These are phyloP conservation scores for Paralinhomoeus sp. DNA, from an alignment of 2,888 invertebrate species.

Conservation along the genomic window DNA sequence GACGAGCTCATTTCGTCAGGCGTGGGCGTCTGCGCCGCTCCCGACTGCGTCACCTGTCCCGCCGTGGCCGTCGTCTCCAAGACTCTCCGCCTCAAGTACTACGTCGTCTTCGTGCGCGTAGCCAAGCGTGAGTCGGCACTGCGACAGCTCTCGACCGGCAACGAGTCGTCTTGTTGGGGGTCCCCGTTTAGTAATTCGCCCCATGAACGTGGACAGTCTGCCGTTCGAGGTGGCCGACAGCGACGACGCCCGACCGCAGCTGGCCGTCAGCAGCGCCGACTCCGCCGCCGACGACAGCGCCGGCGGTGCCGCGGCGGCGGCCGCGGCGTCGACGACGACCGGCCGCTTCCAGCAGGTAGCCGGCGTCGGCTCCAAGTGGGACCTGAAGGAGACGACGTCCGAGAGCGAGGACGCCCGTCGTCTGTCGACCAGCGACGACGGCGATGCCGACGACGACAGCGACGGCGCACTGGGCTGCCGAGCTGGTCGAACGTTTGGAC, in stretches of 20 bases:
- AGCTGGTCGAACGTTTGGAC: not conserved
- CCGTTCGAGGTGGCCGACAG: not conserved
- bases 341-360: not conserved
- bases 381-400: not conserved
- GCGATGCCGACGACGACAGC: not conserved
- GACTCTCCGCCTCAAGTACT: conserved; percentile 9
- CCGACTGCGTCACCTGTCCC: too few relatives aligned
- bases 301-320: too few relatives aligned
- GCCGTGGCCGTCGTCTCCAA: too few relatives aligned
- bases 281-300: not conserved
- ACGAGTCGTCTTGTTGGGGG: too few relatives aligned
- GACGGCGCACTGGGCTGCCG: not conserved
- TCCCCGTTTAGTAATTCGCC: not conserved
- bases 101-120: conserved; percentile 10
- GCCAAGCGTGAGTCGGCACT: too few relatives aligned
- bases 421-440: not conserved
- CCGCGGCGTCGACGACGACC: too few relatives aligned
- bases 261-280: not conserved
- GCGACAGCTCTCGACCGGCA: too few relatives aligned
- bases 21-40: too few relatives aligned
- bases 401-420: not conserved
- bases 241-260: not conserved
- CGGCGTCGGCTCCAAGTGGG: not conserved
- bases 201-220: not conserved
- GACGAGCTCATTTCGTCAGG: conserved; percentile 5